phyloP scores from a whole-genome alignment of 1,140 invertebrate genomes.

The Heliconius eleuchia region DNA sequence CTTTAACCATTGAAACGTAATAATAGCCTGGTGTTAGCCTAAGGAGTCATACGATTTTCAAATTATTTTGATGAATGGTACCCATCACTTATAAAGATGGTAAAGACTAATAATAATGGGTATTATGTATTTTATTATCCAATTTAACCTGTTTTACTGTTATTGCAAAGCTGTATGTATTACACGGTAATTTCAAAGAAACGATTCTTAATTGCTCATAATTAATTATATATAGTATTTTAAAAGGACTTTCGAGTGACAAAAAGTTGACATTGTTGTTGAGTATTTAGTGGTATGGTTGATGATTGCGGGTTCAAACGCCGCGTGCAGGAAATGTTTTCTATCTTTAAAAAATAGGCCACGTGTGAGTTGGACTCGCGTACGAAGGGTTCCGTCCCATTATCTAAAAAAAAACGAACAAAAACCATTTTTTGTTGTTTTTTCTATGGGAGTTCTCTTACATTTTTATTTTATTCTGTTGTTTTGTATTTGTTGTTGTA shows the following conservation, averaged over 20 bases:
- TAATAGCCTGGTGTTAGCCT: too few relatives aligned
- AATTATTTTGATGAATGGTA: slow-evolving; percentile 44
- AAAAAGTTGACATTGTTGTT: background rate
- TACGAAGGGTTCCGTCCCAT: too few relatives aligned
- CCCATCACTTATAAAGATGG: slow-evolving; percentile 30
- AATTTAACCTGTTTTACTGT: background rate
- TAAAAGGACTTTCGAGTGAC: background rate
- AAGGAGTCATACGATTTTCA: slow-evolving; percentile 9
- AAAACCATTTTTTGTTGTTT: too few relatives aligned
- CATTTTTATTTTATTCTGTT: too few relatives aligned
- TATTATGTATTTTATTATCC: slow-evolving; percentile 1
- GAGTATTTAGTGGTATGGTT: background rate
- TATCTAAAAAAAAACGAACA: too few relatives aligned
- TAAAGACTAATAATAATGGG: slow-evolving; percentile 34
- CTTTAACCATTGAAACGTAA: too few relatives aligned
- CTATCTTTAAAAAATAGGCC: too few relatives aligned
- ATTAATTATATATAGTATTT: background rate
- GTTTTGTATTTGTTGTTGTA: too few relatives aligned
- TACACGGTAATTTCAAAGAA: slow-evolving; percentile 1
- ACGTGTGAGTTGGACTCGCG: too few relatives aligned
- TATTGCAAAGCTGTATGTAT: background rate
- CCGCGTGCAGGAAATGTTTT: too few relatives aligned
- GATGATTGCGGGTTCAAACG: background rate
- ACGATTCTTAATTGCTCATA: background rate
- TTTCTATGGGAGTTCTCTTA: too few relatives aligned